Evolutionary conservation across 2,888 invertebrate genomes (phyloP).

Genomic region (Mantis religiosa): DNA sequence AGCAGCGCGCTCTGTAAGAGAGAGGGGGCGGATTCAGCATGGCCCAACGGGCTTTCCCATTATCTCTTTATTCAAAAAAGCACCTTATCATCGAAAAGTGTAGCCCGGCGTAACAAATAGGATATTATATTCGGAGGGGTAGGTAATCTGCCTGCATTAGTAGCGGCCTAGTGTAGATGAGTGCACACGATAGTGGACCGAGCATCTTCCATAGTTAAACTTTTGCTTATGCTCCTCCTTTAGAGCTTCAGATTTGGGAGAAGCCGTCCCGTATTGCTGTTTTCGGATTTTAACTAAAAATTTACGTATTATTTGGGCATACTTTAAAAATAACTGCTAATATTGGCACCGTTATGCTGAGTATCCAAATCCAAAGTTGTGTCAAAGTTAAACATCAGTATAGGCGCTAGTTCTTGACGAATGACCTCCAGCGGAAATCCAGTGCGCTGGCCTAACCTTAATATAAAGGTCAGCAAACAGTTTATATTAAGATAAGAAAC

Average conservation of each 20-base stretch:
- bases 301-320: no score
- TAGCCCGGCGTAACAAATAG: conserved; percentile 27
- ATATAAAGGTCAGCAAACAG: no score
- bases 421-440: no score
- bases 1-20: background rate
- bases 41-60: conserved; percentile 27
- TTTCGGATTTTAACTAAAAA: background rate
- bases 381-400: no score
- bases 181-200: background rate
- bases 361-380: no score
- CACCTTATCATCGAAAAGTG: conserved; percentile 28
- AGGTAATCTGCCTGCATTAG: conserved; percentile 22
- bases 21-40: conserved; percentile 16
- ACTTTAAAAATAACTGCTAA: no score
- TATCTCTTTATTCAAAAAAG: conserved; percentile 30
- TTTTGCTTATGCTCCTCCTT: background rate
- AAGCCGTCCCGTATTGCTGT: background rate
- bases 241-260: no score
- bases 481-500: no score
- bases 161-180: background rate
- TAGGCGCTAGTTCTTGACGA: no score
- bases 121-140: conserved; percentile 27
- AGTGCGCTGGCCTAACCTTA: no score
- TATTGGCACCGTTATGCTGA: no score
- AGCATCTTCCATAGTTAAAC: background rate